Conservation (phyloP, 2,888 invertebrate genomes). For the Homarus gammarus region DNA sequence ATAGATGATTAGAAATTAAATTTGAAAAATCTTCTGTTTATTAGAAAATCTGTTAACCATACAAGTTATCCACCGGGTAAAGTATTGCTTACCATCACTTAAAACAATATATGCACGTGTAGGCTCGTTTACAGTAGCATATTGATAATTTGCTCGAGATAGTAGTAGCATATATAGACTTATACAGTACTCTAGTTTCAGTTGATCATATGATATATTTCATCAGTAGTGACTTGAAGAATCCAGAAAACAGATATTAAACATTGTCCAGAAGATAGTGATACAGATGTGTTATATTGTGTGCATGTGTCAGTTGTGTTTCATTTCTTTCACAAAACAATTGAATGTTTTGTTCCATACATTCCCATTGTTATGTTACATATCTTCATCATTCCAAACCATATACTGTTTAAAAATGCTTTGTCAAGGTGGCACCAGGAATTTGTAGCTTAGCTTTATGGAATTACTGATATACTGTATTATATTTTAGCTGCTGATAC, state of each 20-base stretch:
- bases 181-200: too few species aligned
- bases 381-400: constrained; percentile 29
- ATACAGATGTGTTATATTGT: background rate
- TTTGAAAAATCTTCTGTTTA: background rate
- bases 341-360: constrained; percentile 13
- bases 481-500: too few species aligned
- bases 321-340: background rate
- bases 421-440: background rate
- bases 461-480: background rate
- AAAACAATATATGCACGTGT: too few species aligned
- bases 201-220: background rate
- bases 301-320: background rate
- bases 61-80: background rate
- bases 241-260: background rate
- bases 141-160: background rate
- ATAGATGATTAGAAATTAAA: background rate
- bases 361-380: constrained; percentile 19
- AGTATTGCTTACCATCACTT: background rate
- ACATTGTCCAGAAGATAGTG: background rate
- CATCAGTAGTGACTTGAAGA: background rate
- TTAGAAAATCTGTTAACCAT: background rate
- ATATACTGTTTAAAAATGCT: background rate
- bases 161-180: background rate
- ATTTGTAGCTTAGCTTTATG: background rate
- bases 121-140: too few species aligned